A percentile compares a stretch with the other conserved stretches of the same genome.
phyloP scores from a whole-genome alignment of 2,797 vertebrate genomes.

The Eulemur rubriventer region DNA sequence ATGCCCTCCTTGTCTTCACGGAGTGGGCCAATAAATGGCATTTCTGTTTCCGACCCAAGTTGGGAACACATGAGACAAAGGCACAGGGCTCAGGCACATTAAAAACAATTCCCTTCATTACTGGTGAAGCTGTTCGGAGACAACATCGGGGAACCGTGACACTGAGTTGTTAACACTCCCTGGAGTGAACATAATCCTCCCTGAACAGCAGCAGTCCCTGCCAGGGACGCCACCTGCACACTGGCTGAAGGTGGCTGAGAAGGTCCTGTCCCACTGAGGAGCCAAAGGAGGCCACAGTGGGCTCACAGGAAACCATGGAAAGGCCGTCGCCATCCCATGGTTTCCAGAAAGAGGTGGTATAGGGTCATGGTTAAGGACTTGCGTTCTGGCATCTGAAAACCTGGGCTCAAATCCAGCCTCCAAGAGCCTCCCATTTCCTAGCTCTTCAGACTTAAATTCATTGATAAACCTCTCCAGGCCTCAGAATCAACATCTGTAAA shows the following conservation, averaged over 20 bases:
- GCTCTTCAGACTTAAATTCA: neutral
- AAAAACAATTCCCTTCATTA: neutral
- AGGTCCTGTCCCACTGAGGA: neutral
- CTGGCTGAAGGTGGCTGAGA: neutral
- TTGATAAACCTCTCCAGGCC: neutral
- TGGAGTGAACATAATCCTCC: neutral
- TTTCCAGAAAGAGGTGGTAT: neutral
- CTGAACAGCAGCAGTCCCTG: neutral
- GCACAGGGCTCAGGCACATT: neutral
- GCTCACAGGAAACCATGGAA: neutral
- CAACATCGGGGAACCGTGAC: neutral
- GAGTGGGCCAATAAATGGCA: neutral
- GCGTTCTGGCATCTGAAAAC: neutral
- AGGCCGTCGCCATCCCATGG: fast-evolving
- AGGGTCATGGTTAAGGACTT: neutral
- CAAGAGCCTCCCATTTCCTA: neutral
- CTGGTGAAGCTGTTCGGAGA: neutral
- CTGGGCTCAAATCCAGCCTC: neutral
- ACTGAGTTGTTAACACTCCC: fast-evolving
- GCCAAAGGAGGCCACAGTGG: neutral
- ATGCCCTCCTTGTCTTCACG: neutral
- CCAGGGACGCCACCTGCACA: neutral
- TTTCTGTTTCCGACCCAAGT: neutral
- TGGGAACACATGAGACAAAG: neutral
- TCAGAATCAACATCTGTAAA: neutral